A percentile compares a stretch with the other conserved stretches of the same genome.
These are phyloP conservation scores for Melanostoma mellinum DNA, from an alignment of 2,888 invertebrate genomes.

Conservation along the genomic window DNA sequence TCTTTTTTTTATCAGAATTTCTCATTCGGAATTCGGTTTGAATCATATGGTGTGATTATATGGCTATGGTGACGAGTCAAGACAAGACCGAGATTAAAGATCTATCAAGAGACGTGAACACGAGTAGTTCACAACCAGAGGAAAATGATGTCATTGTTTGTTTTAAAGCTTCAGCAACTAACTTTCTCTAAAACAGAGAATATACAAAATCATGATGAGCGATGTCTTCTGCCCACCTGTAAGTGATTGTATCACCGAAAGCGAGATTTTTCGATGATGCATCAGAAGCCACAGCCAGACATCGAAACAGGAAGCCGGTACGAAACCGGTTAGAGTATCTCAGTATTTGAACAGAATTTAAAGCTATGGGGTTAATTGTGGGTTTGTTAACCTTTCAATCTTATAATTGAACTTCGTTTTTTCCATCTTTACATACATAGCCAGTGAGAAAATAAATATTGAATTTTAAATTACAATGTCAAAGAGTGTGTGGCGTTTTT, in stretches of 20 bases:
- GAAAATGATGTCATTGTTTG: conserved; percentile 58
- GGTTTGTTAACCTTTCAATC: no score
- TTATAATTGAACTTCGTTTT: no score
- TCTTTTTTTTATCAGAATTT: conserved; percentile 7
- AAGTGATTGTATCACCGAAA: not conserved
- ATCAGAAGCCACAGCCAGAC: not conserved
- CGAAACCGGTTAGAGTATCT: no score
- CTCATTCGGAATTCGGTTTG: conserved; percentile 10
- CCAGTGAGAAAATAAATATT: no score
- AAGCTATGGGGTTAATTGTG: no score
- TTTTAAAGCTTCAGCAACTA: conserved; percentile 18
- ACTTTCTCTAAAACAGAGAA: conserved; percentile 27
- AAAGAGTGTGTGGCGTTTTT: no score
- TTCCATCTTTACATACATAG: no score
- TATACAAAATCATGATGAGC: conserved; percentile 30
- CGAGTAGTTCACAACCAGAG: conserved; percentile 19
- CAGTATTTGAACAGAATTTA: no score
- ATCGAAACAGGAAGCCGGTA: no score
- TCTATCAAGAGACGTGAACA: conserved; percentile 31
- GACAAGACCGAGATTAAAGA: conserved; percentile 3
- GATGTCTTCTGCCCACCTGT: conserved; percentile 25
- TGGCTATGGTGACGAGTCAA: conserved; percentile 14
- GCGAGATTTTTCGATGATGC: conserved; percentile 9
- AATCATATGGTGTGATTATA: conserved; percentile 12
- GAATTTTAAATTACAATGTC: no score